These are phyloP conservation scores for Papilio polyxenes DNA, from an alignment of 1,140 invertebrate genomes.

Conservation along the genomic window DNA sequence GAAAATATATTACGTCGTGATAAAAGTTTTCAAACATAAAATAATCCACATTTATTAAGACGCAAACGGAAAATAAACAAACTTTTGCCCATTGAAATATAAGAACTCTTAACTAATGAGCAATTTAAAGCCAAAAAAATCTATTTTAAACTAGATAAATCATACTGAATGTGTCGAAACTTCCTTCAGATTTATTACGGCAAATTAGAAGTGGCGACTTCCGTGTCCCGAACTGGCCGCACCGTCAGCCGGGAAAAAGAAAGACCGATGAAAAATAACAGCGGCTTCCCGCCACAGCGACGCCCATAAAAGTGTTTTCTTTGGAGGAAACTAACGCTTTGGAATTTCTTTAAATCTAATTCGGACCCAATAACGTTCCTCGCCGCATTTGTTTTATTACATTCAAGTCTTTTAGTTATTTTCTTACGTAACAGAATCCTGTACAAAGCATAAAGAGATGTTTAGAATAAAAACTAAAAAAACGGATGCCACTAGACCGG, in stretches of 20 bases:
- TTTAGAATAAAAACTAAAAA: constrained; percentile 3
- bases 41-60: background rate
- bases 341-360: constrained; percentile 37
- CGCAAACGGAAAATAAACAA: background rate
- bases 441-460: constrained; percentile 13
- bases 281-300: constrained; percentile 53
- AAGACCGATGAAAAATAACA: constrained; percentile 50
- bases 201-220: constrained; percentile 58
- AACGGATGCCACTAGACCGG: background rate
- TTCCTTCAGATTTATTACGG: constrained; percentile 59
- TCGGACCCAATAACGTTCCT: constrained; percentile 28
- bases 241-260: constrained; percentile 54
- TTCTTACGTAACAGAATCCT: constrained; percentile 16
- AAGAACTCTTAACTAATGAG: constrained; percentile 11
- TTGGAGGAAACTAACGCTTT: constrained; percentile 29
- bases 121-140: constrained; percentile 20
- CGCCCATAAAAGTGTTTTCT: constrained; percentile 43
- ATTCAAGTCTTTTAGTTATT: background rate
- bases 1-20: no score
- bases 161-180: constrained; percentile 45
- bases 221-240: constrained; percentile 55
- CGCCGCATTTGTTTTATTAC: constrained; percentile 39
- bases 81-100: background rate
- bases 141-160: constrained; percentile 23
- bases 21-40: background rate